Conservation (phyloP, 1,140 invertebrate genomes). For the Lerema accius region DNA sequence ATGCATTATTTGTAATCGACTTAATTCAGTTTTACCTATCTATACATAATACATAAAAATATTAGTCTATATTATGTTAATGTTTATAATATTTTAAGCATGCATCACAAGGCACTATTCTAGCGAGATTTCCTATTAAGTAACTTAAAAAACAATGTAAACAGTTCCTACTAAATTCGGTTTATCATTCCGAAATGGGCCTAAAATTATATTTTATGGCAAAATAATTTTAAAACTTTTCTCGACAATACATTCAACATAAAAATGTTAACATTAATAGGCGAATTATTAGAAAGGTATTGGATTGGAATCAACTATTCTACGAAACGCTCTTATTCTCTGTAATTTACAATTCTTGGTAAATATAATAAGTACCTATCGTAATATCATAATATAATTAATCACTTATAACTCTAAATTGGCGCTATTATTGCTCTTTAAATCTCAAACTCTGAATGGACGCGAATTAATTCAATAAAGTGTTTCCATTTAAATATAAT, state of each 20-base stretch:
- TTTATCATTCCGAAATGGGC: constrained; percentile 71
- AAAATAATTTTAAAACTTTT: constrained; percentile 49
- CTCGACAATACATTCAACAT: not conserved
- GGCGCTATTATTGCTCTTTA: constrained; percentile 74
- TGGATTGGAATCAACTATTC: constrained; percentile 30
- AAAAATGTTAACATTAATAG: not conserved
- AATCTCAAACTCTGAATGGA: constrained; percentile 47
- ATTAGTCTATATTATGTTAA: constrained; percentile 60
- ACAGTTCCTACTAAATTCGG: constrained; percentile 76
- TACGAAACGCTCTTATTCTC: constrained; percentile 42
- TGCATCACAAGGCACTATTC: constrained; percentile 81
- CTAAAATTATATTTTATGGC: constrained; percentile 76
- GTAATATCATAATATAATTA: constrained; percentile 36
- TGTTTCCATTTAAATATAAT: constrained; percentile 2
- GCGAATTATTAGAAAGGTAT: constrained; percentile 1
- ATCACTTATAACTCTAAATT: constrained; percentile 70
- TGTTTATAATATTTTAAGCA: constrained; percentile 70
- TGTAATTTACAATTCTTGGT: constrained; percentile 43
- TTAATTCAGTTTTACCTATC: constrained; percentile 35
- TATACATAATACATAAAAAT: constrained; percentile 73
- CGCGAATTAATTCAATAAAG: constrained; percentile 36
- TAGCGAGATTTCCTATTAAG: constrained; percentile 70
- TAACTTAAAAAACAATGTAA: constrained; percentile 61
- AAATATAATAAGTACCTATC: constrained; percentile 47
- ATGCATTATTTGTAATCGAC: constrained; percentile 52